Evolutionary conservation across 2,113 vertebrate species (phyloP), one percentile per base, ranked within the genome.

Genomic region (Psittacus erithacus): DNA sequence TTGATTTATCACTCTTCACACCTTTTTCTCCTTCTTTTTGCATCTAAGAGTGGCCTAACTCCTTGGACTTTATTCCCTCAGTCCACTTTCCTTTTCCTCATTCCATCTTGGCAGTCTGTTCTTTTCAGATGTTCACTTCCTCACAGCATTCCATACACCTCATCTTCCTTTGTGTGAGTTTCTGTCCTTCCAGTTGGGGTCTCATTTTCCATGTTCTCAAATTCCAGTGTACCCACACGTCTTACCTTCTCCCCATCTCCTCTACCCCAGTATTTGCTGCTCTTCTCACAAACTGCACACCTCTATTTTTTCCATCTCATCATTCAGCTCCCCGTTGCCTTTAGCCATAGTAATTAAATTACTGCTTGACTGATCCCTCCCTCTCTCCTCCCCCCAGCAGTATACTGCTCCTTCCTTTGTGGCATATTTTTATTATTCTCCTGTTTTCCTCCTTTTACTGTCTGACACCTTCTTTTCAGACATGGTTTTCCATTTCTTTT

Each of bases 191-290:
- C 82, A 65, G 16, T 1, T 22, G 28, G 10, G 7, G 6, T 80
- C 55, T 82, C 12, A 17, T 63, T 93, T 57, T 4, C 4, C 18
- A 11, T 43, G 33, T 46, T 71, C 18, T 76, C 59, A 64, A 20
- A 55, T 63, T 71, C n/a, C 15, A 20, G 29, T 17, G 17, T 55
- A 23, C 8, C 23, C 3, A 3, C 18, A 19, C 29, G 16, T 88
- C 22, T 68, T n/a, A 4, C 1, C 9, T 1, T 55, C 17, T 77
- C 28, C 24, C 1, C 9, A 0, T 60, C 15, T 81, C 38, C 20
- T 68, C 16, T 33, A 64, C 9, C 8, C 24, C 20, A 41, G 9
- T 39, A 13, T 74, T 67, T 73, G 35, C 39, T 57, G 22, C 35
- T 22, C 19, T 60, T 43, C 16, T 92, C 44, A 60, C 24, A 38